Conservation (phyloP, 2,113 vertebrate genomes). For the Vulpes lagopus region DNA sequence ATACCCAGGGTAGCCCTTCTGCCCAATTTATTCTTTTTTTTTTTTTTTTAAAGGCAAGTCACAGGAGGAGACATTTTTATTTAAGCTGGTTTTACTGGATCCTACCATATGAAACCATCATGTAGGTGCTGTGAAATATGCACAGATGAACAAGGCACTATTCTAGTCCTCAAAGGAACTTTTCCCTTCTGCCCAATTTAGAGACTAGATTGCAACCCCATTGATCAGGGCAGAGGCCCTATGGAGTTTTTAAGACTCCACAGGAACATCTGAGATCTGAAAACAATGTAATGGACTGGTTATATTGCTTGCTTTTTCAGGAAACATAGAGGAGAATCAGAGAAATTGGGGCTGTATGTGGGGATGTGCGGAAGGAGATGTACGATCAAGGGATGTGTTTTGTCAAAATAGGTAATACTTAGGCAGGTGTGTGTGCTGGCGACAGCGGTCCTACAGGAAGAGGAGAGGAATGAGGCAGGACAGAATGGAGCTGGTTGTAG, state of each 20-base stretch:
- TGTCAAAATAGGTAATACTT: neutral
- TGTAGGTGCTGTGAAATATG: neutral
- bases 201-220: neutral
- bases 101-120: neutral
- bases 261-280: neutral
- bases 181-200: neutral
- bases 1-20: neutral
- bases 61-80: neutral
- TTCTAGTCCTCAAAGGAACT: neutral
- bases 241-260: neutral
- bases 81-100: slow-evolving; percentile 24
- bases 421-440: neutral
- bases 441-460: neutral
- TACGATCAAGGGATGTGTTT: neutral
- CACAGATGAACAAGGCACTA: neutral
- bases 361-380: neutral
- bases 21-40: too few species aligned
- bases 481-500: neutral
- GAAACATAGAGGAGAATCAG: neutral
- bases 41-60: neutral
- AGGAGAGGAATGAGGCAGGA: neutral
- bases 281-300: neutral
- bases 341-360: neutral
- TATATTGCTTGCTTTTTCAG: neutral
- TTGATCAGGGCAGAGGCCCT: neutral